A percentile compares a stretch with the other conserved stretches of the same genome.
These are phyloP conservation scores for Goniozus legneri DNA, from an alignment of 1,140 invertebrate genomes.

Conservation along the genomic window DNA sequence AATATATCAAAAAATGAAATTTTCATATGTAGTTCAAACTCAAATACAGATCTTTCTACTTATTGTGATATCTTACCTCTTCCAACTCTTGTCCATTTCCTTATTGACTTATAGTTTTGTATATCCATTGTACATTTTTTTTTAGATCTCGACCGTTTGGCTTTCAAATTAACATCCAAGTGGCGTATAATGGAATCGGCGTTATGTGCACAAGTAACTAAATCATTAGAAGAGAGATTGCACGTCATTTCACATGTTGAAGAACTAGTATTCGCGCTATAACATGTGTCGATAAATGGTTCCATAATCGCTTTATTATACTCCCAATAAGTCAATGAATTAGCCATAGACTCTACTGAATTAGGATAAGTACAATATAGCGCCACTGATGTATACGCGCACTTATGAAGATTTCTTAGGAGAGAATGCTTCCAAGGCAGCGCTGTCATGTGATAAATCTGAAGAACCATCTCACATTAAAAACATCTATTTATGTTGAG, in stretches of 20 bases:
- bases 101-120: slow-evolving; percentile 36
- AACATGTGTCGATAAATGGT: slow-evolving; percentile 26
- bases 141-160: background rate
- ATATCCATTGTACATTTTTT: slow-evolving; percentile 21
- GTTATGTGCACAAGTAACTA: slow-evolving; percentile 2
- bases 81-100: slow-evolving; percentile 36
- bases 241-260: slow-evolving; percentile 13
- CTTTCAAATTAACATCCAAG: slow-evolving; percentile 10
- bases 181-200: background rate
- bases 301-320: slow-evolving; percentile 31
- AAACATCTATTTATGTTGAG: background rate
- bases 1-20: slow-evolving; percentile 7
- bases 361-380: slow-evolving; percentile 25
- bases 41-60: too few relatives aligned
- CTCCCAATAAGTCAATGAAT: slow-evolving; percentile 15
- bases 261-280: slow-evolving; percentile 9
- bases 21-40: too few relatives aligned
- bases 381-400: slow-evolving; percentile 21
- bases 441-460: slow-evolving; percentile 25
- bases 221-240: background rate
- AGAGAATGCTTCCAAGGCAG: slow-evolving; percentile 22
- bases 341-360: slow-evolving; percentile 18
- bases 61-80: slow-evolving; percentile 29
- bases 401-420: slow-evolving; percentile 25
- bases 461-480: background rate